A percentile compares a stretch with the other conserved stretches of the same genome.
Conservation (phyloP, 2,888 invertebrate genomes). For the Osmoderma eremita region DNA sequence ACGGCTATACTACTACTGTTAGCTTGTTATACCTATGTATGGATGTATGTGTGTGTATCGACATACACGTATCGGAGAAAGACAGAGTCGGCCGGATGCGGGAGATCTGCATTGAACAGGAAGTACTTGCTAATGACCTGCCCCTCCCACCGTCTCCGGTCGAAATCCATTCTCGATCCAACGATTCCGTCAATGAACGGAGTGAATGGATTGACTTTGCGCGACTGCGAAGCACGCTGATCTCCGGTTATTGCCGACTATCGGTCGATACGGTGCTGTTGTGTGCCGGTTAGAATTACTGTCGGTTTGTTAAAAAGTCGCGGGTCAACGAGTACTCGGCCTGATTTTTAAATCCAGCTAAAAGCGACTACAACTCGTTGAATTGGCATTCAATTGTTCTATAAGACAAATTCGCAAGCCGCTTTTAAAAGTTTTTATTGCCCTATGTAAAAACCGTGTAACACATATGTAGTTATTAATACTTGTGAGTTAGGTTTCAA, state of each 20-base stretch:
- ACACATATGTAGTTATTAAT: too few relatives aligned
- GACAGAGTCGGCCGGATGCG: conserved; percentile 45
- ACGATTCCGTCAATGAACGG: conserved; percentile 35
- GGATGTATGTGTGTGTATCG: not conserved
- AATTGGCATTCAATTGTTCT: too few relatives aligned
- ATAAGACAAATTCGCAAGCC: too few relatives aligned
- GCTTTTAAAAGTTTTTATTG: too few relatives aligned
- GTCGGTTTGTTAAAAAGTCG: conserved; percentile 18
- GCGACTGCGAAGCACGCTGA: conserved; percentile 12
- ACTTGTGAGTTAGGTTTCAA: too few relatives aligned
- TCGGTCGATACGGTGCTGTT: conserved; percentile 5
- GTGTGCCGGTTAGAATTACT: conserved; percentile 16
- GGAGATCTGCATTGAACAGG: conserved; percentile 51
- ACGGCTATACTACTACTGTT: too few relatives aligned
- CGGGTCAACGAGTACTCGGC: conserved; percentile 35
- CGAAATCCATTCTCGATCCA: conserved; percentile 35
- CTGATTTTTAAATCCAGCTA: conserved; percentile 5
- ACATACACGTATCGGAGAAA: conserved; percentile 20
- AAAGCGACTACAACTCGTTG: not conserved
- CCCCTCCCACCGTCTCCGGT: conserved; percentile 10
- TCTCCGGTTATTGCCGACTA: not conserved
- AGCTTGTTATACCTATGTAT: too few relatives aligned
- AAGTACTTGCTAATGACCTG: conserved; percentile 43
- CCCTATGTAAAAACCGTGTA: too few relatives aligned
- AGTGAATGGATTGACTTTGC: conserved; percentile 28